phyloP scores from a whole-genome alignment of 2,797 vertebrate genomes.

The Gephyroberyx darwinii region DNA sequence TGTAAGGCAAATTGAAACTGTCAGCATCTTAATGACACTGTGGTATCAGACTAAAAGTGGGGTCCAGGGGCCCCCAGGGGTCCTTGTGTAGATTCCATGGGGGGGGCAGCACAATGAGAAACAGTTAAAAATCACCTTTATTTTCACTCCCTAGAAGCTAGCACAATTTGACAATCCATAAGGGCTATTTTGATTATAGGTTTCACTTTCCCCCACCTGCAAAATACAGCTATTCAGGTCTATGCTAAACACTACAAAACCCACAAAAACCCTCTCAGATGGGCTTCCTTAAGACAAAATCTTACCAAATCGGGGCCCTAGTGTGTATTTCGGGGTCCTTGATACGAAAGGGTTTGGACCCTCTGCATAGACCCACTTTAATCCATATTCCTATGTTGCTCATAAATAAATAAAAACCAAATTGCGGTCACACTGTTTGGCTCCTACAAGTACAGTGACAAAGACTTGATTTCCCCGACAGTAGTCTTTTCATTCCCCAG shows the following conservation, averaged over 20 bases:
- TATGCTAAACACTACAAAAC: background rate
- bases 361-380: conserved; percentile 4
- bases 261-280: background rate
- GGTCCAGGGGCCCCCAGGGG: background rate
- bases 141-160: background rate
- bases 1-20: conserved; percentile 12
- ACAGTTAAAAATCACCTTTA: too few species aligned
- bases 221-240: too few species aligned
- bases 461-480: conserved; percentile 64
- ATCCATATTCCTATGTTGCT: conserved; percentile 50
- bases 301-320: conserved; percentile 15
- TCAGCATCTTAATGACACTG: background rate
- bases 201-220: conserved; percentile 64
- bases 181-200: background rate
- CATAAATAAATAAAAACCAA: conserved; percentile 58
- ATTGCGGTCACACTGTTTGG: conserved; percentile 49
- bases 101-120: background rate
- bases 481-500: conserved; percentile 47
- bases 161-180: conserved; percentile 1
- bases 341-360: background rate
- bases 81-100: background rate
- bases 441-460: conserved; percentile 60
- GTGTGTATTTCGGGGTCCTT: background rate
- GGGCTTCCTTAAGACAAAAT: background rate
- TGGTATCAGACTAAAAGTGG: background rate